These are phyloP conservation scores for Sebastes minor DNA, from an alignment of 2,797 vertebrate species.

Conservation along the genomic window DNA sequence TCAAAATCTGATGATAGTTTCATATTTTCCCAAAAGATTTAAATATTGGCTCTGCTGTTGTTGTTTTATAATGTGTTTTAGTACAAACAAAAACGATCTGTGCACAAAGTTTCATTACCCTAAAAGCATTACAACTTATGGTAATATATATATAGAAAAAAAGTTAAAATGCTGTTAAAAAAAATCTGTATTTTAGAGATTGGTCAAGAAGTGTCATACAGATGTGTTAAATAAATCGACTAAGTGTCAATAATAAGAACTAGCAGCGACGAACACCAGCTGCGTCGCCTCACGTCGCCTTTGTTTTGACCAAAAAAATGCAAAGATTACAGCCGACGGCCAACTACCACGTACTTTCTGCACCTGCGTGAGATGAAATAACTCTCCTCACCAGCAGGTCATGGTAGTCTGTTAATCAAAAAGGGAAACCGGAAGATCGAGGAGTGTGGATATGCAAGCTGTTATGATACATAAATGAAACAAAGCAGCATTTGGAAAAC, in stretches of 20 bases:
- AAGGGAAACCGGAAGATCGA: too few species aligned
- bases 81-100: background rate
- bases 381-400: too few species aligned
- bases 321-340: too few species aligned
- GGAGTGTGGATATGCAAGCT: too few species aligned
- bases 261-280: fast-evolving
- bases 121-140: too few species aligned
- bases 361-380: too few species aligned
- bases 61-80: background rate
- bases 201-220: background rate
- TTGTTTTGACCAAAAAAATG: too few species aligned
- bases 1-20: background rate
- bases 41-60: background rate
- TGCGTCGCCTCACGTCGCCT: too few species aligned
- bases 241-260: background rate
- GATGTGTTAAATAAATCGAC: background rate
- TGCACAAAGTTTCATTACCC: background rate
- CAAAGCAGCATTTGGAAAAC: too few species aligned
- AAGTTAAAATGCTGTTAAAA: background rate
- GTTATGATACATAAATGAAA: too few species aligned
- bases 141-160: too few species aligned
- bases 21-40: background rate
- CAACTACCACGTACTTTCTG: fast-evolving
- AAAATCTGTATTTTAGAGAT: background rate
- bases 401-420: too few species aligned